These are phyloP conservation scores for Hybognathus amarus DNA, from an alignment of 2,797 vertebrate genomes.

Conservation along the genomic window DNA sequence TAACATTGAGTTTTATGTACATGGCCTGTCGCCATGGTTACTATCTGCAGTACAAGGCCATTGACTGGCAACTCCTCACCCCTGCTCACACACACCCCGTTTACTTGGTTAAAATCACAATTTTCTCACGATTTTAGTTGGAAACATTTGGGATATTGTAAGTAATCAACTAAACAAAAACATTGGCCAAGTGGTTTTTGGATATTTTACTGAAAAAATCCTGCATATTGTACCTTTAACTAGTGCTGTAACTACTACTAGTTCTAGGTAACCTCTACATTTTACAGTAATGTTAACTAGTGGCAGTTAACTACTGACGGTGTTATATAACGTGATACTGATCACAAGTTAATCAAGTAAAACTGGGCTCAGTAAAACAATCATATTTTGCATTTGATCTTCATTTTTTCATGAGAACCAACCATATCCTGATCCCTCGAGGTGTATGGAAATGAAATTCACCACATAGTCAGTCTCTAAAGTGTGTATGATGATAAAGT, in stretches of 20 bases:
- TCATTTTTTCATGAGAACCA: background rate
- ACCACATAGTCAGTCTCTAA: background rate
- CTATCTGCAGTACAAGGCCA: no score
- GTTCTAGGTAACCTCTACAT: background rate
- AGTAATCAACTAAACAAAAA: no score
- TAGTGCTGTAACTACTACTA: background rate
- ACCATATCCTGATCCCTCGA: background rate
- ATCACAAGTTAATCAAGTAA: background rate
- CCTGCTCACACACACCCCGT: no score
- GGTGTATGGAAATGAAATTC: background rate
- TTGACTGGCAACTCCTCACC: no score
- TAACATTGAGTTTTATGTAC: no score
- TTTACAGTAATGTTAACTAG: background rate
- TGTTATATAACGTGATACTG: background rate
- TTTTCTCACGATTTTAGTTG: no score
- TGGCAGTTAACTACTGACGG: background rate
- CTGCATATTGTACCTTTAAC: background rate
- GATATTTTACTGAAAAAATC: no score
- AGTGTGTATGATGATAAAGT: slow-evolving; percentile 8
- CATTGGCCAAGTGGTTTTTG: no score
- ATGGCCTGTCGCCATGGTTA: no score
- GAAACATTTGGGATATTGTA: no score
- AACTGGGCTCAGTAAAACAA: background rate
- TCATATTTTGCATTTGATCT: background rate
- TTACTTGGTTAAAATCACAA: no score